These are phyloP conservation scores for Portunus trituberculatus DNA, from an alignment of 1,140 invertebrate species.

Conservation along the genomic window DNA sequence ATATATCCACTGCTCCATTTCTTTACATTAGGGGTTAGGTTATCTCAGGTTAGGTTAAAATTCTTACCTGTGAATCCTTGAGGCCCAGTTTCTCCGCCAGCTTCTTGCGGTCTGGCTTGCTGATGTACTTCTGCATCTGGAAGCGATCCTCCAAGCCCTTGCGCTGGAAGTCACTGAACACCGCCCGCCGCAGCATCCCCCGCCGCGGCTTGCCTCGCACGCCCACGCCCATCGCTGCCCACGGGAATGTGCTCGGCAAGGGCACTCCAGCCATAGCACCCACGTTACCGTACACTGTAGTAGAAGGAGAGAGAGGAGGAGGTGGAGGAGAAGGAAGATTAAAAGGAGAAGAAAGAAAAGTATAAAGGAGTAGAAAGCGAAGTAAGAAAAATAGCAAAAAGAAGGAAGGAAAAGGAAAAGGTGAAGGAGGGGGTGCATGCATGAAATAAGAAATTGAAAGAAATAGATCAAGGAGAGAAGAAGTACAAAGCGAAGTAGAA, in stretches of 20 bases:
- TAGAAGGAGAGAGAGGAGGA: background rate
- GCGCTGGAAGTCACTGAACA: constrained; percentile 86
- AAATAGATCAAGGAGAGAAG: too few species aligned
- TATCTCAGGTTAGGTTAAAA: background rate
- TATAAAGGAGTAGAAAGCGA: background rate
- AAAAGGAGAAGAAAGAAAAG: background rate
- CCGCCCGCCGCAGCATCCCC: constrained; percentile 87
- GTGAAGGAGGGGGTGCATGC: background rate
- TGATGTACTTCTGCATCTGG: constrained; percentile 85
- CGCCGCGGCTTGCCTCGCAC: constrained; percentile 81
- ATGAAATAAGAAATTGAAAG: too few species aligned
- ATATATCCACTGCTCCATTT: too few species aligned
- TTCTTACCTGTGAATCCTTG: constrained; percentile 85
- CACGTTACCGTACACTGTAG: constrained; percentile 66
- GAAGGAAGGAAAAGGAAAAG: background rate
- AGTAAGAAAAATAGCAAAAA: background rate
- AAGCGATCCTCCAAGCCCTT: constrained; percentile 85
- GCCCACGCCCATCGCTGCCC: constrained; percentile 83
- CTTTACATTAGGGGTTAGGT: background rate
- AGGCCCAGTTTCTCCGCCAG: constrained; percentile 85
- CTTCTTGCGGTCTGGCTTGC: constrained; percentile 85
- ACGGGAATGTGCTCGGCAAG: constrained; percentile 87
- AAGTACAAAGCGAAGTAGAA: background rate
- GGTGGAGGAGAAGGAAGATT: background rate
- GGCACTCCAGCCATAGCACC: constrained; percentile 81